phyloP scores from a whole-genome alignment of 2,888 invertebrate species.

The Noctua fimbriata region DNA sequence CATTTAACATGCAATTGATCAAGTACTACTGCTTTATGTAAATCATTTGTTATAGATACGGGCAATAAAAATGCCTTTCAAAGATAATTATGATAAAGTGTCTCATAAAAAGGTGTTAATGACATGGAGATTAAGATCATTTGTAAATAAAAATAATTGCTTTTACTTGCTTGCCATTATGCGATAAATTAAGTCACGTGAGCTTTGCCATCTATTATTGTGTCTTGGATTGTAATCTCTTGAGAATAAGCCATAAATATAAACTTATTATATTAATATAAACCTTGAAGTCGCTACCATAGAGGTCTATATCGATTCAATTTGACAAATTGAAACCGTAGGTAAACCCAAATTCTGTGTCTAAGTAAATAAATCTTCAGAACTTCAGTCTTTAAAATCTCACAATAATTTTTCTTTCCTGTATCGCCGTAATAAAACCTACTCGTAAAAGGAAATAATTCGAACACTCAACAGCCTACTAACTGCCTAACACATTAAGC shows the following conservation, averaged over 20 bases:
- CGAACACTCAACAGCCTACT: neutral
- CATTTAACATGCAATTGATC: constrained; percentile 48
- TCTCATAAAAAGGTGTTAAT: constrained; percentile 40
- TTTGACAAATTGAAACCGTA: neutral
- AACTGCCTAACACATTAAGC: constrained; percentile 35
- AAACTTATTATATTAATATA: neutral
- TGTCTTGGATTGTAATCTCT: neutral
- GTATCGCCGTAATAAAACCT: neutral
- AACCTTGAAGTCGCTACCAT: neutral
- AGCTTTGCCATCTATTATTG: neutral
- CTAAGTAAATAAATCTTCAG: neutral
- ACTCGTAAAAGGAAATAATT: neutral
- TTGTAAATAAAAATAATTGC: constrained; percentile 19
- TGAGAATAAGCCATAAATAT: neutral
- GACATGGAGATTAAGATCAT: constrained; percentile 35
- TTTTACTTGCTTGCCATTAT: neutral
- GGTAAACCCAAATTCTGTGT: neutral
- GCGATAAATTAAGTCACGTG: constrained; percentile 3
- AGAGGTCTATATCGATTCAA: neutral
- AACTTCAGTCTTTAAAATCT: neutral
- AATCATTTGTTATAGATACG: constrained; percentile 28
- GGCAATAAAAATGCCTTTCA: constrained; percentile 14
- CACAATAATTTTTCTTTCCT: neutral
- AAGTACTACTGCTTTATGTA: constrained; percentile 41
- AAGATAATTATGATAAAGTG: constrained; percentile 41